Conservation (phyloP, 2,888 invertebrate genomes). For the Cephalotes varians region DNA sequence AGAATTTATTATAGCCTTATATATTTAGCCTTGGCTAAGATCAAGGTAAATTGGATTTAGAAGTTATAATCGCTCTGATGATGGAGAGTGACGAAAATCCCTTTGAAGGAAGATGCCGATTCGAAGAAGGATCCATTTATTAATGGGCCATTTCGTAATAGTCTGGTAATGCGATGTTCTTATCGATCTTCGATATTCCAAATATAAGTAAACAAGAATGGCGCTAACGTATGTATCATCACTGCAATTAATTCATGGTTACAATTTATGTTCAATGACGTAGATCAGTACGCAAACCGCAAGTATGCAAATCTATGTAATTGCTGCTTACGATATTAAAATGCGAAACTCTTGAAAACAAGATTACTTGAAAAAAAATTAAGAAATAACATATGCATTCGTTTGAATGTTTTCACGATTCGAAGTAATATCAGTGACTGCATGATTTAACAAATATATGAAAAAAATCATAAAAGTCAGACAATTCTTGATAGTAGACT, state of each 20-base stretch:
- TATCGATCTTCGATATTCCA: no score
- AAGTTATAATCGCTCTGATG: constrained; percentile 58
- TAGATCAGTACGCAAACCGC: not conserved
- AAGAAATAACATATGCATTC: not conserved
- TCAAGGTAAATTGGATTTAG: constrained; percentile 57
- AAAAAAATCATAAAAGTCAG: not conserved
- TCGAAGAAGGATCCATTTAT: constrained; percentile 32
- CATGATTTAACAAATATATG: not conserved
- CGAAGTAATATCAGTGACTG: not conserved
- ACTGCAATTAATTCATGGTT: not conserved
- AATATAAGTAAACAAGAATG: not conserved
- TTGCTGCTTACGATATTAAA: constrained; percentile 1
- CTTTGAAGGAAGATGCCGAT: constrained; percentile 19
- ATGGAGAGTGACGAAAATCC: constrained; percentile 36
- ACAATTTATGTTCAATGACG: not conserved
- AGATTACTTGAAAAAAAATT: not conserved
- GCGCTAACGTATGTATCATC: not conserved
- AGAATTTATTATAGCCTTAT: no score
- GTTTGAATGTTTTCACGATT: constrained; percentile 7
- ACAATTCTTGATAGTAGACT: not conserved
- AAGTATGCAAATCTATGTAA: not conserved
- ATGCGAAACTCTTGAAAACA: not conserved
- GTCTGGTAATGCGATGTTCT: not conserved
- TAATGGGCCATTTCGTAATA: not conserved
- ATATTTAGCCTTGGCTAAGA: constrained; percentile 69